phyloP scores from a whole-genome alignment of 2,113 vertebrate genomes.

The Podilymbus podiceps region DNA sequence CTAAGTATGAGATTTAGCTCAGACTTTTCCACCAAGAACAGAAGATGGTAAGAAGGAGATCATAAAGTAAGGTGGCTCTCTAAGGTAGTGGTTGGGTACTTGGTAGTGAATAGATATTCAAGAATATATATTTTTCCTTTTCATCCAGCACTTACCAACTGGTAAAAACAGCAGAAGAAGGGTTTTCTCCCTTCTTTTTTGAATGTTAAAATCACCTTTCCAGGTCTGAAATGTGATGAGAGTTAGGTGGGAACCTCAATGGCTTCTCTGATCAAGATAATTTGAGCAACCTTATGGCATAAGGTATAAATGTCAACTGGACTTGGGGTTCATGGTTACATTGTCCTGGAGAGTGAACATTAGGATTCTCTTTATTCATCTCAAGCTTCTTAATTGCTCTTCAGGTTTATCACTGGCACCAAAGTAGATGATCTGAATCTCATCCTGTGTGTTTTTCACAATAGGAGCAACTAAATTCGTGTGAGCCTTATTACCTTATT shows the following conservation, averaged over 20 bases:
- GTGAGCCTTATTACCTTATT: neutral
- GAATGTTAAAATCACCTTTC: neutral
- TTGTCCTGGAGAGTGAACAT: neutral
- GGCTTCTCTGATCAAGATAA: neutral
- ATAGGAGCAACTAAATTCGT: neutral
- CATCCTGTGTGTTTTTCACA: neutral
- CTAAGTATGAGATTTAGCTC: neutral
- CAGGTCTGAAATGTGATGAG: neutral
- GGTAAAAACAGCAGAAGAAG: neutral
- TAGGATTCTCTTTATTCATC: neutral
- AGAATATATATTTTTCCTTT: neutral
- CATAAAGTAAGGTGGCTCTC: neutral
- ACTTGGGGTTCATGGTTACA: neutral
- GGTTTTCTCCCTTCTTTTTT: neutral
- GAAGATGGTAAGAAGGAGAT: neutral
- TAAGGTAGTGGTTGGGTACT: neutral
- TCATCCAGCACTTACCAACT: neutral
- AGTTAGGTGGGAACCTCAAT: neutral
- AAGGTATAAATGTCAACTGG: neutral
- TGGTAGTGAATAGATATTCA: neutral
- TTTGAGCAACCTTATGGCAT: neutral
- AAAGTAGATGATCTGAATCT: neutral
- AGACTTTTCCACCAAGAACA: neutral
- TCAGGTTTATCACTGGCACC: neutral
- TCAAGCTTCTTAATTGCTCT: neutral